phyloP scores from a whole-genome alignment of 2,113 vertebrate genomes.

The Nerophis ophidion region DNA sequence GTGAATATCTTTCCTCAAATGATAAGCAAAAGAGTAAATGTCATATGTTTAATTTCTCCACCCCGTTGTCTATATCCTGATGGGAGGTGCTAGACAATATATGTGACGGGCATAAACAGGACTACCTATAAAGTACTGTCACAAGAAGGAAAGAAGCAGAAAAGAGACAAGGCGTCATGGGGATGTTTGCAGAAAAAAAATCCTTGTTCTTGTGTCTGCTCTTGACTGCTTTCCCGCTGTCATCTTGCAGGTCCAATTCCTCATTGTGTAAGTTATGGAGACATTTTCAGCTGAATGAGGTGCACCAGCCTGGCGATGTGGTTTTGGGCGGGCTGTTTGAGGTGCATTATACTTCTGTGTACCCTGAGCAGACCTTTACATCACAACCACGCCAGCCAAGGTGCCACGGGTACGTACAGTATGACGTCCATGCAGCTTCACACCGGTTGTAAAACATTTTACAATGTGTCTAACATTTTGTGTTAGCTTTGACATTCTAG shows the following conservation, averaged over 20 bases:
- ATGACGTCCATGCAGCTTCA: neutral
- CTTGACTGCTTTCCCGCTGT: conserved; percentile 4
- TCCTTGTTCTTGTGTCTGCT: neutral
- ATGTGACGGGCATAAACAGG: neutral
- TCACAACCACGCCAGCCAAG: conserved; percentile 29
- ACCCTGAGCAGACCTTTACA: conserved; percentile 45
- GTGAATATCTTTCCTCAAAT: too few relatives aligned
- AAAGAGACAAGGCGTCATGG: neutral
- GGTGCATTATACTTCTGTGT: conserved; percentile 37
- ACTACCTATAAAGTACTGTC: neutral
- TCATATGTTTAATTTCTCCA: too few relatives aligned
- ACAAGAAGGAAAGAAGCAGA: neutral
- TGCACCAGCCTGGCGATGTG: conserved; percentile 60
- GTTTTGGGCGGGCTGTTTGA: conserved; percentile 63
- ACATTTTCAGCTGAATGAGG: conserved; percentile 40
- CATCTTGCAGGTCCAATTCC: neutral
- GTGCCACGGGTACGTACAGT: conserved; percentile 51
- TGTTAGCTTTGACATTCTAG: conserved; percentile 32
- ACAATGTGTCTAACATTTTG: conserved; percentile 47
- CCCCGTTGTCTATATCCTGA: neutral
- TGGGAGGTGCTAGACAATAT: neutral
- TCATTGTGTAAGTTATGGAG: conserved; percentile 37
- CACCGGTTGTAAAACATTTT: neutral
- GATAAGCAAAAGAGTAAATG: too few relatives aligned
- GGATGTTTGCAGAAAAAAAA: neutral